Conservation (phyloP, 2,888 invertebrate species). For the Mystacides longicornis region DNA sequence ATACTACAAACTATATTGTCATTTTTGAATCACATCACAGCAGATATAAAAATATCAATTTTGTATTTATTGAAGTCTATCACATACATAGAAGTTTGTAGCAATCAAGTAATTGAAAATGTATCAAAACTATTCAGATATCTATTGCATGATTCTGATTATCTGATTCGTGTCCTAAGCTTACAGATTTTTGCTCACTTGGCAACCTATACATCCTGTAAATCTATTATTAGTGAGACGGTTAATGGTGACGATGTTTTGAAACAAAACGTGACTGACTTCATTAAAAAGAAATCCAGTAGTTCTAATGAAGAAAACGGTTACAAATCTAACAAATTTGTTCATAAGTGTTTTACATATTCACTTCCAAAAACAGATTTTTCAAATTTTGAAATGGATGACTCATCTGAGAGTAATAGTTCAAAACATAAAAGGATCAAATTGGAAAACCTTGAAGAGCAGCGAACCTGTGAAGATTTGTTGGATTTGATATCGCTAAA, state of each 20-base stretch:
- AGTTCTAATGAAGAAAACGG: neutral
- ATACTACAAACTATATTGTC: constrained; percentile 6
- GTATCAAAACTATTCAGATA: constrained; percentile 9
- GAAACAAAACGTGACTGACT: constrained; percentile 6
- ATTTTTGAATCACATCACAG: constrained; percentile 5
- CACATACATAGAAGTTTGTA: neutral
- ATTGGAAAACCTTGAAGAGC: constrained; percentile 31
- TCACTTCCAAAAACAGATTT: constrained; percentile 25
- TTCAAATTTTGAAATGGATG: constrained; percentile 38
- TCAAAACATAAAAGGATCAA: constrained; percentile 39
- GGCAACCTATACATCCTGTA: constrained; percentile 4
- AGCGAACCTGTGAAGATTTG: constrained; percentile 27
- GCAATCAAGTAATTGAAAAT: constrained; percentile 2
- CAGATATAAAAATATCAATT: constrained; percentile 7
- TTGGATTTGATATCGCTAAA: constrained; percentile 35
- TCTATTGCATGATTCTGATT: constrained; percentile 6
- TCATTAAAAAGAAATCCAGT: constrained; percentile 2
- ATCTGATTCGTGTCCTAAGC: constrained; percentile 5
- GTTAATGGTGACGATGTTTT: constrained; percentile 1
- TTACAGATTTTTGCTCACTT: constrained; percentile 14
- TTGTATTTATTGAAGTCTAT: constrained; percentile 9
- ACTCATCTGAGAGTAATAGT: constrained; percentile 31
- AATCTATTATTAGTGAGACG: constrained; percentile 6
- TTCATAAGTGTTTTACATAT: constrained; percentile 10
- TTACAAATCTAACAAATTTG: neutral